Evolutionary conservation across 2,888 invertebrate species (phyloP).

Genomic region (Petrolisthes cinctipes): DNA sequence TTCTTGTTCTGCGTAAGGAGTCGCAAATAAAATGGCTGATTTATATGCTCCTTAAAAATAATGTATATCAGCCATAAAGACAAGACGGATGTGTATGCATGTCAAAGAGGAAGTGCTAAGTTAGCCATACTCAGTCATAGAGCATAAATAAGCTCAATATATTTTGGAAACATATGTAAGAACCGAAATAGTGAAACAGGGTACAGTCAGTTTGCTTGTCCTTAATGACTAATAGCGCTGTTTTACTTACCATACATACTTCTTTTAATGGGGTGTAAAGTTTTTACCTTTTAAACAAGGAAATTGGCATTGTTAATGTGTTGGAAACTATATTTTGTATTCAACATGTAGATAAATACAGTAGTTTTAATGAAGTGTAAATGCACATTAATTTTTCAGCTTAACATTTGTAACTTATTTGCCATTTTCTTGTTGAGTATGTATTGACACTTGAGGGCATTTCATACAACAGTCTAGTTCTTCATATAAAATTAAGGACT

Average conservation of each 20-base stretch:
- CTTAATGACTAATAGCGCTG: conserved; percentile 18
- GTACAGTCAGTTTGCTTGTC: conserved; percentile 51
- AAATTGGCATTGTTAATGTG: not conserved
- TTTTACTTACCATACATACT: conserved; percentile 23
- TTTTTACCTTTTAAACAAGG: not conserved
- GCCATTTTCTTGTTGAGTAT: conserved; percentile 8
- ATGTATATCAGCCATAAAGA: not conserved
- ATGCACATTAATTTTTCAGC: conserved; percentile 11
- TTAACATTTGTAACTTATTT: not conserved
- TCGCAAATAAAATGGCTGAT: not conserved
- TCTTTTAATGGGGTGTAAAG: not conserved
- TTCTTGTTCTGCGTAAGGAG: not conserved
- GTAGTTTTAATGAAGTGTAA: not conserved
- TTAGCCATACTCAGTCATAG: not conserved
- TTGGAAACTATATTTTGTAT: conserved; percentile 8
- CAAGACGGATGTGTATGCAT: not conserved
- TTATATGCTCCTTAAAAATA: not conserved
- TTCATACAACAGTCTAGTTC: conserved; percentile 20
- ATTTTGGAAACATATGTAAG: conserved; percentile 30
- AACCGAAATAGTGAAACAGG: conserved; percentile 38
- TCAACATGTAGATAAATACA: not conserved
- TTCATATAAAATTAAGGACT: conserved; percentile 15
- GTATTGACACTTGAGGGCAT: conserved; percentile 30
- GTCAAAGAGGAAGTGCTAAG: not conserved
- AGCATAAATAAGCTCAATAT: conserved; percentile 13